Evolutionary conservation across 1,140 invertebrate genomes (phyloP).

Genomic region (Drosophila orena): DNA sequence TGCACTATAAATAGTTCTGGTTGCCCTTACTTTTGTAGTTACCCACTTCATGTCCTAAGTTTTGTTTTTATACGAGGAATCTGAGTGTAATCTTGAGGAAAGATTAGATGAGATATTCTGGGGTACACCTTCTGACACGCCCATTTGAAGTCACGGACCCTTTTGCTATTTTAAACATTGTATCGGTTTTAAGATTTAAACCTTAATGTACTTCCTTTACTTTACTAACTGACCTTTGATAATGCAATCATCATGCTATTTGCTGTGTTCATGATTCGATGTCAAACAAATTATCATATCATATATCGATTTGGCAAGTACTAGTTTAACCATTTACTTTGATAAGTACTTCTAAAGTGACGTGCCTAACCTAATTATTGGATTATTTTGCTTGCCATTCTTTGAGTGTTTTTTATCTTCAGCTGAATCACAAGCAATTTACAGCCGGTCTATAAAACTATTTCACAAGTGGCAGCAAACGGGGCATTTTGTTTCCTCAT

Average conservation of each 20-base stretch:
- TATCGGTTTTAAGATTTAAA: no score
- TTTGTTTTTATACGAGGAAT: background rate
- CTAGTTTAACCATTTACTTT: background rate
- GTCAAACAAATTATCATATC: slow-evolving; percentile 3
- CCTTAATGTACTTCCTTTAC: background rate
- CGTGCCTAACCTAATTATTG: slow-evolving; percentile 6
- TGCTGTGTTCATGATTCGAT: slow-evolving; percentile 5
- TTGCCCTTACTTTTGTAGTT: no score
- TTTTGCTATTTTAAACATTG: no score
- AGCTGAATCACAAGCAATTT: slow-evolving; percentile 22
- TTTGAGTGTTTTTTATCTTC: slow-evolving; percentile 20
- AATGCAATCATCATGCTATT: slow-evolving; percentile 20
- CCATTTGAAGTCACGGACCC: background rate
- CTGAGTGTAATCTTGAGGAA: background rate
- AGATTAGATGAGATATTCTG: background rate
- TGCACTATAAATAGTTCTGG: background rate
- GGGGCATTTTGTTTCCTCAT: slow-evolving; percentile 31
- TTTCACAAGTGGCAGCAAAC: slow-evolving; percentile 32
- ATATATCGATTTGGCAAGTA: no score
- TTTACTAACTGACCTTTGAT: slow-evolving; percentile 27
- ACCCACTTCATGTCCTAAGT: background rate
- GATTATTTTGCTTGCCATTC: background rate
- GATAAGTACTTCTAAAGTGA: background rate
- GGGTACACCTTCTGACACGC: background rate
- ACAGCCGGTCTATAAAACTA: slow-evolving; percentile 29